Evolutionary conservation across 1,140 invertebrate genomes (phyloP), one percentile per base, ranked within the genome.

Genomic region (Nephotettix cincticeps): DNA sequence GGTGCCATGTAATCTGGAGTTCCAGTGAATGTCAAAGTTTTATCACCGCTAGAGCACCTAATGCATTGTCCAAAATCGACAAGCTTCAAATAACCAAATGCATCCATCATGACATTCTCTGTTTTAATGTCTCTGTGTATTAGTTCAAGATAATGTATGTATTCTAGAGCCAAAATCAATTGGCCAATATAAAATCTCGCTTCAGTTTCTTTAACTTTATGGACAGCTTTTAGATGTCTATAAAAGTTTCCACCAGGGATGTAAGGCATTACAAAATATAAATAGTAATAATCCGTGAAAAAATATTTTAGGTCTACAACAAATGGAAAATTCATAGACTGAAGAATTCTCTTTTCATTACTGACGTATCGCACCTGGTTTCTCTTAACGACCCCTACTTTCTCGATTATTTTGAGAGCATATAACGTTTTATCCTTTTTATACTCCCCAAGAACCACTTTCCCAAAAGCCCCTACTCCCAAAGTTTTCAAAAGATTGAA

Each of bases 71-170:
- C 96, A 80, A 97, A 98, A 84, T 98, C 97, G 0, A 88, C 90
- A 14, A 92, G 54, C 80, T 89, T 89, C 4, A 98, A 83, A 79
- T 98, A 98, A 1, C 97, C 97, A 47, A 85, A 86, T 73, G 84
- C 83, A 78, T 98, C 93, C 68, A 99, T 90, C 64, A 99, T 84
- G 74, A 99, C 90, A 83, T 99, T 99, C 84, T 99, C 97, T 2
- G 96, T 97, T 81, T 99, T 99, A 61, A 99, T 83, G 84, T 98
- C 95, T 40, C 96, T 86, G 79, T 98, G 97, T 54, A 98, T 86
- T 69, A 99, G 82, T 79, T 93, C 91, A 78, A 96, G 88, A 75
- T 90, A 86, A 79, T 99, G 97, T 47, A 99, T 84, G 83, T 98
- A 99, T 81, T 99, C 96, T 70, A 99, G 85, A 0, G 92, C 94